These are phyloP conservation scores for Akabosia matsudoensis DNA, from an alignment of 1,140 invertebrate genomes.

Conservation along the genomic window DNA sequence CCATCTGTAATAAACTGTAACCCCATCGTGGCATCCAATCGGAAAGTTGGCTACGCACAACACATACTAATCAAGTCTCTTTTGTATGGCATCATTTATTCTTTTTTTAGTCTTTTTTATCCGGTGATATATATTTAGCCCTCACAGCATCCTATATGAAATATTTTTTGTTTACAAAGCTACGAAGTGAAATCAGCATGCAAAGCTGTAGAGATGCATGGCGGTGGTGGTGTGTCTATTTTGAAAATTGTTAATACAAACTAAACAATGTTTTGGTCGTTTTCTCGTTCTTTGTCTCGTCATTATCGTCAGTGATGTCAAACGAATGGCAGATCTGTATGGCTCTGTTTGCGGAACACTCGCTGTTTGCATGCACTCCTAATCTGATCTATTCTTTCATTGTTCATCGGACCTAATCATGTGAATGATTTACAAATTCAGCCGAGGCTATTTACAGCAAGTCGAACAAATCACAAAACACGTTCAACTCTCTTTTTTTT, in stretches of 20 bases:
- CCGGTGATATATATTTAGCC: neutral
- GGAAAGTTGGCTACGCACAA: neutral
- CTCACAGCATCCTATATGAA: too few species aligned
- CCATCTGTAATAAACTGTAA: slow-evolving; percentile 7
- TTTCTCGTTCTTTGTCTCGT: too few species aligned
- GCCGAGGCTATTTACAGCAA: slow-evolving; percentile 14
- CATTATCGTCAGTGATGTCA: neutral
- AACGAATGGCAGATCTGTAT: neutral
- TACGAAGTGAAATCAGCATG: too few species aligned
- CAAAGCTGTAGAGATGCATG: too few species aligned
- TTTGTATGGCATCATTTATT: too few species aligned
- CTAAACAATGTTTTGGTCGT: too few species aligned
- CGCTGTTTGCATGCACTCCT: slow-evolving; percentile 8
- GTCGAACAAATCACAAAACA: slow-evolving; percentile 9
- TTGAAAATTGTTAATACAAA: too few species aligned
- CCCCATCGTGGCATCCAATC: slow-evolving; percentile 1
- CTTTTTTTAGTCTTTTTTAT: neutral
- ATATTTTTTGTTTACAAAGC: too few species aligned
- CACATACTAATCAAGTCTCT: slow-evolving; percentile 16
- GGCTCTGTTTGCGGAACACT: neutral
- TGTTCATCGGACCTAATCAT: slow-evolving; percentile 13
- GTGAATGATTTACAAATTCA: slow-evolving; percentile 23
- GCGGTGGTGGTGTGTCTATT: too few species aligned
- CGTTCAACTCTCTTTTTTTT: slow-evolving; percentile 4
- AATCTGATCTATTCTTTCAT: slow-evolving; percentile 21